phyloP scores from a whole-genome alignment of 2,888 invertebrate genomes.

The Ormia ochracea region DNA sequence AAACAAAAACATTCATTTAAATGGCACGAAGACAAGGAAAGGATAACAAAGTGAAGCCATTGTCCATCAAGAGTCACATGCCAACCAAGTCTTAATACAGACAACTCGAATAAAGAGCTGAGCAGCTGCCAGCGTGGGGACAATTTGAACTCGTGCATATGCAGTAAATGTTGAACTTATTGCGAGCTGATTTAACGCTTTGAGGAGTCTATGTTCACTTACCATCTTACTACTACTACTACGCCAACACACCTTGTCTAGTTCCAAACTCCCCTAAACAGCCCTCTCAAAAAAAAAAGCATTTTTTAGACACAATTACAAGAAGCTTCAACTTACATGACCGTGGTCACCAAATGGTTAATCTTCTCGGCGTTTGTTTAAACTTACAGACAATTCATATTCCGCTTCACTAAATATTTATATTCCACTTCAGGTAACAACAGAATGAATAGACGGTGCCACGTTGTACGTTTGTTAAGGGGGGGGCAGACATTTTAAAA shows the following conservation, averaged over 20 bases:
- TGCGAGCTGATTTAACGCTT: no score
- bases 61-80: conserved; percentile 49
- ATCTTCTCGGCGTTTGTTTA: not conserved
- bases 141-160: not conserved
- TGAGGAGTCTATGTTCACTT: no score
- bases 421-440: conserved; percentile 25
- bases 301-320: no score
- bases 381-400: conserved; percentile 41
- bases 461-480: not conserved
- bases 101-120: conserved; percentile 8
- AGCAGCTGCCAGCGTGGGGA: not conserved
- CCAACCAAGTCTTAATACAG: conserved; percentile 35
- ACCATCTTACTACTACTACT: no score
- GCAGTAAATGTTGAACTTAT: no score
- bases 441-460: conserved; percentile 4
- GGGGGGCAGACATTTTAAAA: conserved; percentile 12
- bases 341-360: not conserved
- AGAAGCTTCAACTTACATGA: not conserved
- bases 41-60: conserved; percentile 26
- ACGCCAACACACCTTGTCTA: no score
- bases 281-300: no score
- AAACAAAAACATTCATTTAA: conserved; percentile 37
- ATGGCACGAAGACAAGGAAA: not conserved
- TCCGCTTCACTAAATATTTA: conserved; percentile 25
- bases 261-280: no score